These are phyloP conservation scores for Morpho achilles DNA, from an alignment of 2,888 invertebrate species.

Conservation along the genomic window DNA sequence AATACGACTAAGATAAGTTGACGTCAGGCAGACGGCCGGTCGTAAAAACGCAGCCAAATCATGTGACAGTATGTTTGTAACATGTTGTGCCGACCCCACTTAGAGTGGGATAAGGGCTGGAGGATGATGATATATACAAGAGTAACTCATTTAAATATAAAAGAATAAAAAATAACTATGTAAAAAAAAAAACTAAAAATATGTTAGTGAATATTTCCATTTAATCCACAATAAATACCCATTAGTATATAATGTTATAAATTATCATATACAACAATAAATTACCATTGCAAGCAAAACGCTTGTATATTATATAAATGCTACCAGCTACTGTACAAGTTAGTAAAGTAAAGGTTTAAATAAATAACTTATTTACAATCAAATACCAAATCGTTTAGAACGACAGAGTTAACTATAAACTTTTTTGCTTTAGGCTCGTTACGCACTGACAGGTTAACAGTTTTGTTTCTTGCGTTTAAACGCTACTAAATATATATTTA, in stretches of 20 bases:
- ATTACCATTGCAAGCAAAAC: constrained; percentile 45
- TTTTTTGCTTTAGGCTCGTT: not conserved
- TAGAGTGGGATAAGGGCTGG: too few species aligned
- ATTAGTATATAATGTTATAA: constrained; percentile 57
- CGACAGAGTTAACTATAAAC: constrained; percentile 35
- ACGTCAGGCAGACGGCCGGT: too few species aligned
- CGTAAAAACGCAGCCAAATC: too few species aligned
- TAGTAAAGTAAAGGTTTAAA: constrained; percentile 53
- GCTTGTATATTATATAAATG: constrained; percentile 57
- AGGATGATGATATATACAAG: too few species aligned
- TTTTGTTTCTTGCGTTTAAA: too few species aligned
- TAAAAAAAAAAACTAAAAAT: constrained; percentile 27
- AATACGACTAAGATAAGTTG: too few species aligned
- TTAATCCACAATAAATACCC: constrained; percentile 66
- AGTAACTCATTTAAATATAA: too few species aligned
- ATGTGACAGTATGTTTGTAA: too few species aligned
- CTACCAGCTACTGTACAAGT: constrained; percentile 66
- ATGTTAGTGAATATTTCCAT: constrained; percentile 51
- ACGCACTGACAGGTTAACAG: too few species aligned
- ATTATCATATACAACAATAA: constrained; percentile 39
- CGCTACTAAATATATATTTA: too few species aligned
- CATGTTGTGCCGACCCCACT: too few species aligned
- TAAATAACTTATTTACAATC: constrained; percentile 64
- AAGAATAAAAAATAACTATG: too few species aligned
- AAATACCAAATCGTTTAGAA: constrained; percentile 22